A percentile compares a stretch with the other conserved stretches of the same genome.
These are phyloP conservation scores for Eudemis profundana DNA, from an alignment of 2,888 invertebrate species.

Conservation along the genomic window DNA sequence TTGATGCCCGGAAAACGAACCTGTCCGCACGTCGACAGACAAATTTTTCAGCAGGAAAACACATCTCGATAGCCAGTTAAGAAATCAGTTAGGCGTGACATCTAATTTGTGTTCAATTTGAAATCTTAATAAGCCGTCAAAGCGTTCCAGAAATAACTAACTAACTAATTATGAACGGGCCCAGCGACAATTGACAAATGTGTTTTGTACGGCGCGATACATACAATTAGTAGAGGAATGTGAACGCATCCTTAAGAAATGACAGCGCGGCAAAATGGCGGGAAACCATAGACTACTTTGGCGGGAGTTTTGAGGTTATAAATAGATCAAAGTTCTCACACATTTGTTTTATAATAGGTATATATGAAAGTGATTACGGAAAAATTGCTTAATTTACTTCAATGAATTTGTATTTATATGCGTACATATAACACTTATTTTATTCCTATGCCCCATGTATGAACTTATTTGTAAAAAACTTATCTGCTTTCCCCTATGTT, in stretches of 20 bases:
- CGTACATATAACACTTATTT: no score
- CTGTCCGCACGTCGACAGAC: slow-evolving; percentile 70
- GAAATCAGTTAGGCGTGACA: slow-evolving; percentile 81
- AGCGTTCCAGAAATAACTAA: slow-evolving; percentile 78
- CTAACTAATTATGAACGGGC: slow-evolving; percentile 77
- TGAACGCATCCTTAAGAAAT: slow-evolving; percentile 51
- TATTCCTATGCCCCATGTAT: no score
- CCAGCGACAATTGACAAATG: slow-evolving; percentile 83
- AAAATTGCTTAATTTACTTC: no score
- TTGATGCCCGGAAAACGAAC: slow-evolving; percentile 80
- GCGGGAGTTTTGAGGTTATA: slow-evolving; percentile 60
- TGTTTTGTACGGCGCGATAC: slow-evolving; percentile 74
- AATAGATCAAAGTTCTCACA: slow-evolving; percentile 24
- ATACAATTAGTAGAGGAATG: slow-evolving; percentile 81
- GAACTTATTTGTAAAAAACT: no score
- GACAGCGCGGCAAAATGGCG: slow-evolving; percentile 60
- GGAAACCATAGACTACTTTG: slow-evolving; percentile 56
- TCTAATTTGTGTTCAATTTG: slow-evolving; percentile 83
- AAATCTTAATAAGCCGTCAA: slow-evolving; percentile 85
- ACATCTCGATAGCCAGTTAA: slow-evolving; percentile 51
- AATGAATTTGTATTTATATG: no score
- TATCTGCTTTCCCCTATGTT: no score
- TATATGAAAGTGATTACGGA: no score
- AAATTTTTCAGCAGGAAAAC: slow-evolving; percentile 65
- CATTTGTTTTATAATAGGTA: no score